Conservation (phyloP, 2,888 invertebrate species). For the Eulithis prunata region DNA sequence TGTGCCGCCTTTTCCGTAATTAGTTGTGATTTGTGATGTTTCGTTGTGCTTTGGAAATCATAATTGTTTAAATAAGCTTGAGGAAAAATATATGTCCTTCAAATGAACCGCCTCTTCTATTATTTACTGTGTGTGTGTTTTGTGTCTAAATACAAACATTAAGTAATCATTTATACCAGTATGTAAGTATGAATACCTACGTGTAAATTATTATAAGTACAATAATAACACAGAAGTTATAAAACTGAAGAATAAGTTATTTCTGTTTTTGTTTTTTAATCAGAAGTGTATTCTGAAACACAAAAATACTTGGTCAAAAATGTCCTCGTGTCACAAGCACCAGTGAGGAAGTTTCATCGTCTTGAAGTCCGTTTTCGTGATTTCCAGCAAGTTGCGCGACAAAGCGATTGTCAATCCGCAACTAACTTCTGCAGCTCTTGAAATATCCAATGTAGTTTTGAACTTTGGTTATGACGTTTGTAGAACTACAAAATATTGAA, state of each 20-base stretch:
- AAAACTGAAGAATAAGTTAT: too few species aligned
- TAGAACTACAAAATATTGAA: background rate
- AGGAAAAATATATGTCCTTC: background rate
- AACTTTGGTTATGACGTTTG: conserved; percentile 6
- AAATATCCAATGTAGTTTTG: conserved; percentile 8
- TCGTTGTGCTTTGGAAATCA: conserved; percentile 1
- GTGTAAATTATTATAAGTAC: too few species aligned
- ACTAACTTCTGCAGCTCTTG: conserved; percentile 13
- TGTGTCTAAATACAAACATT: too few species aligned
- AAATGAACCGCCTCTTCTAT: background rate
- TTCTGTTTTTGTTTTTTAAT: too few species aligned
- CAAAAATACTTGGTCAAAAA: too few species aligned
- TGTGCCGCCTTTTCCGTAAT: conserved; percentile 35
- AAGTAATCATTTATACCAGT: too few species aligned
- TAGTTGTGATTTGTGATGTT: conserved; percentile 41
- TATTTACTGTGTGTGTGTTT: too few species aligned
- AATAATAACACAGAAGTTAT: too few species aligned
- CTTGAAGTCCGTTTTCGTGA: conserved; percentile 9
- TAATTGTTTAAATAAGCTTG: background rate
- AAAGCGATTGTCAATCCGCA: conserved; percentile 23
- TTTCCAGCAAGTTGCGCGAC: conserved; percentile 10
- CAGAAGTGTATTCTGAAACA: too few species aligned
- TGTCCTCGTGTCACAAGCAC: background rate
- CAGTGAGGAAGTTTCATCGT: background rate
- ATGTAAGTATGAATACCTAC: too few species aligned